Evolutionary conservation across 2,797 vertebrate genomes (phyloP), one percentile per base, ranked within the genome.

Genomic region (Gymnopithys bicolor): DNA sequence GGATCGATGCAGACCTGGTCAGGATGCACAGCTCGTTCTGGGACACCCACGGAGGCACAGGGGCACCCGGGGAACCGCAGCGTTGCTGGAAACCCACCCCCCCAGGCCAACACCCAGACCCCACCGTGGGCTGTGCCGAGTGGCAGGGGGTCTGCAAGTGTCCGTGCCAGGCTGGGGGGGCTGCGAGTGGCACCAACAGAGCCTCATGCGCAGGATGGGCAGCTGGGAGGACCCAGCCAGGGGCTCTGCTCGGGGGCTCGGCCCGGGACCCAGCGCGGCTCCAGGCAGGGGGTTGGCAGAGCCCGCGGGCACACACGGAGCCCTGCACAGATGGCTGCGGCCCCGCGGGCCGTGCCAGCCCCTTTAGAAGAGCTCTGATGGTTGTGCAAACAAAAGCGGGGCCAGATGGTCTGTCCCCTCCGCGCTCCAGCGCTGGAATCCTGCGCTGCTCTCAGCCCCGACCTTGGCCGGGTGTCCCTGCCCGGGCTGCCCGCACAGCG

Each of bases 161-260:
- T 7, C 39, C 4, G 1, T 4, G 48, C 27, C 10, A 19, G 39
- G 45, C 53, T 4, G 1, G 17, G n/a, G n/a, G 58, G 13, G 28
- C 48, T 8, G 10, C 4, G 7, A 63, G n/a, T 0, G 27, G 43
- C 55, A 16, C 25, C 0, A 27, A 39, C 48, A 41, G 56, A 53
- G 67, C 39, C 5, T 2, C 17, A 0, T 0, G 24, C 2, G 46
- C 1, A 0, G 5, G 3, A 3, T 1, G 5, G 43, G 48, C 46
- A 21, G 46, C 33, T 6, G 7, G 28, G 52, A 19, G 56, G 19
- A 51, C 49, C 49, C 22, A 3, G 19, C 16, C 2, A 5, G 30
- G 27, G 45, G 39, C 23, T 73, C 66, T 9, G 75, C 62, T 33
- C 13, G 1, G 64, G 35, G 43, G 32, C 32, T 46, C 43, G 1